These are phyloP conservation scores for Gallinago nigripennis DNA, from an alignment of 2,797 vertebrate genomes.

Conservation along the genomic window DNA sequence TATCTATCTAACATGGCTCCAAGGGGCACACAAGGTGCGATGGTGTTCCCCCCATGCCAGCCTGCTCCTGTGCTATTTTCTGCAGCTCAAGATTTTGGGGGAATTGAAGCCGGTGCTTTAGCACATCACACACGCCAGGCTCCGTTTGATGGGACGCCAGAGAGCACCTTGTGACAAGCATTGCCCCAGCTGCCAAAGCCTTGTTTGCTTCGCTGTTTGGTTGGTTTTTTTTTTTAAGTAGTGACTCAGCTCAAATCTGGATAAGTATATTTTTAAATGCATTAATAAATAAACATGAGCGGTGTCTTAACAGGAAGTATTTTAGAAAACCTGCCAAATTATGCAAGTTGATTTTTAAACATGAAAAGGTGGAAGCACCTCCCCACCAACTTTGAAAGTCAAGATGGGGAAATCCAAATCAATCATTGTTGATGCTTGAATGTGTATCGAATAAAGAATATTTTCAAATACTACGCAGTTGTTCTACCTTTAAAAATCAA, in stretches of 20 bases:
- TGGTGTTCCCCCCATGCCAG: fast-evolving
- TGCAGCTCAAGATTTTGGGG: not conserved
- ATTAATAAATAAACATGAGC: not conserved
- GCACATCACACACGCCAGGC: fast-evolving
- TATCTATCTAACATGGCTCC: fast-evolving
- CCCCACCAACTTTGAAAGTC: not conserved
- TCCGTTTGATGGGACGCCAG: fast-evolving
- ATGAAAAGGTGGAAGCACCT: not conserved
- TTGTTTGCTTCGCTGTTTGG: not conserved
- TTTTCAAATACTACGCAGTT: not conserved
- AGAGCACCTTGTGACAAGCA: not conserved
- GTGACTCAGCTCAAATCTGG: not conserved
- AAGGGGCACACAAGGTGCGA: not conserved
- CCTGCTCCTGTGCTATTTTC: not conserved
- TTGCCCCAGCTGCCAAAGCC: not conserved
- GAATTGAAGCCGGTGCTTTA: not conserved
- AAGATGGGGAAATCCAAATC: not conserved
- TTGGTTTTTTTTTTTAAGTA: not conserved
- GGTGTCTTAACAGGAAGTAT: not conserved
- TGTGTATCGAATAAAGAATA: not conserved
- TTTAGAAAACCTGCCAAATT: not conserved
- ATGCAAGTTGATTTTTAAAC: not conserved
- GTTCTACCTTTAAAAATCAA: not conserved
- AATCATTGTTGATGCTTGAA: not conserved
- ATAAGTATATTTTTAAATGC: not conserved